These are phyloP conservation scores for Hippocampus kuda DNA, from an alignment of 2,797 vertebrate species.

Conservation along the genomic window DNA sequence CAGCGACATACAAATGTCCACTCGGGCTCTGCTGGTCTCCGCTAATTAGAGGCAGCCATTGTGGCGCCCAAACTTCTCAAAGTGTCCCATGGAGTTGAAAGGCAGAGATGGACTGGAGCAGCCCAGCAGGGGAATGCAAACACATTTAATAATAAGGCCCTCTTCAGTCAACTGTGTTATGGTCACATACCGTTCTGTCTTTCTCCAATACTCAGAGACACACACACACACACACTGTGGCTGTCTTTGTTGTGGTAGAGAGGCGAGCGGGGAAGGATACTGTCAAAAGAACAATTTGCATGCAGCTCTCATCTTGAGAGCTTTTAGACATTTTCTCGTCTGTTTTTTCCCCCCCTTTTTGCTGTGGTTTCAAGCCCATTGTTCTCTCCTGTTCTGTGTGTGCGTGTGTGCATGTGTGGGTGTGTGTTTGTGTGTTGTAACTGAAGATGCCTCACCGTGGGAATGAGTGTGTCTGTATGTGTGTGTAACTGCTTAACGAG, in stretches of 20 bases:
- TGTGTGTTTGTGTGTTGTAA: conserved; percentile 7
- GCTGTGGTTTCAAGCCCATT: conserved; percentile 47
- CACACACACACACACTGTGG: conserved; percentile 20
- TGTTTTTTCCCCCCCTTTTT: conserved; percentile 44
- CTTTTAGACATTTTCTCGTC: conserved; percentile 60
- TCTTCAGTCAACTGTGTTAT: conserved; percentile 59
- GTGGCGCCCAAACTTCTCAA: conserved; percentile 58
- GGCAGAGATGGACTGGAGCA: conserved; percentile 59
- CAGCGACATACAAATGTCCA: conserved; percentile 61
- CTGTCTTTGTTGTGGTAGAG: conserved; percentile 51
- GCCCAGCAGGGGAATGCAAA: conserved; percentile 62
- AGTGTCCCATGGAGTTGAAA: conserved; percentile 62
- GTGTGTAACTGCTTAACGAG: conserved; percentile 11
- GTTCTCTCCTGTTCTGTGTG: conserved; percentile 36
- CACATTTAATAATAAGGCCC: conserved; percentile 65
- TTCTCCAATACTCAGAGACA: conserved; percentile 14
- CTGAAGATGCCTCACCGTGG: conserved; percentile 16
- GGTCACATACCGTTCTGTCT: conserved; percentile 49
- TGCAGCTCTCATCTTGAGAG: conserved; percentile 65
- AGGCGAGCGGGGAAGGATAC: conserved; percentile 55
- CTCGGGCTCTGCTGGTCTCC: conserved; percentile 59
- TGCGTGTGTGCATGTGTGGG: conserved; percentile 4
- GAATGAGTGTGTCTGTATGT: conserved; percentile 5
- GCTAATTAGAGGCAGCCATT: conserved; percentile 66
- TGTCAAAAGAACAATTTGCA: conserved; percentile 68